phyloP scores from a whole-genome alignment of 1,140 invertebrate species.

The Aplysia californica region DNA sequence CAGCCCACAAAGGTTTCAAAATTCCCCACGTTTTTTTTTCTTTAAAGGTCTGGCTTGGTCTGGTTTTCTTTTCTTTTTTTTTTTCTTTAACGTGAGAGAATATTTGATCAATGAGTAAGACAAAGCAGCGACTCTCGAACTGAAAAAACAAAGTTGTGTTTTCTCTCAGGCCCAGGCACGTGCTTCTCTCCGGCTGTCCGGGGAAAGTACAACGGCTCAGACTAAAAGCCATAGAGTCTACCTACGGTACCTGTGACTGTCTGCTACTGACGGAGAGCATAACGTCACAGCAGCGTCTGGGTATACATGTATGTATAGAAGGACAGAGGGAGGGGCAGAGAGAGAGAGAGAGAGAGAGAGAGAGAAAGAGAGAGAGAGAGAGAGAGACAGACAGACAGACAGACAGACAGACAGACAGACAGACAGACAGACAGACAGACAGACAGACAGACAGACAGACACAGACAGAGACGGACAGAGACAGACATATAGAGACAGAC shows the following conservation, averaged over 20 bases:
- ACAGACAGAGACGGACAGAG: background rate
- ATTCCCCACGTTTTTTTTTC: too few species aligned
- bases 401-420: background rate
- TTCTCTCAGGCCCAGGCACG: background rate
- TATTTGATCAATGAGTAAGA: too few species aligned
- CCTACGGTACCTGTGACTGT: background rate
- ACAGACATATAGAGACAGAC: too few species aligned
- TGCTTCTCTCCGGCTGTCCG: background rate
- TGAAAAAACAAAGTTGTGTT: background rate
- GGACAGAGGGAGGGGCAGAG: background rate
- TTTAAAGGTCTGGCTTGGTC: too few species aligned
- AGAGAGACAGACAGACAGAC: background rate
- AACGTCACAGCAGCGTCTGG: background rate
- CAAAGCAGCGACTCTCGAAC: too few species aligned
- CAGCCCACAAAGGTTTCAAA: too few species aligned
- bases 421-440: background rate
- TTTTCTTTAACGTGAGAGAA: too few species aligned
- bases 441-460: background rate
- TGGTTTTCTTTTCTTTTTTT: too few species aligned
- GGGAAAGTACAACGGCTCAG: background rate
- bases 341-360: background rate
- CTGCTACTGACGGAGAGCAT: background rate
- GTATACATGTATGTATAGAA: too few species aligned
- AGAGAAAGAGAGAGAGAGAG: background rate
- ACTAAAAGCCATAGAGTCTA: background rate